A percentile compares a stretch with the other conserved stretches of the same genome.
These are phyloP conservation scores for Papilio xuthus DNA, from an alignment of 1,140 invertebrate species.

Conservation along the genomic window DNA sequence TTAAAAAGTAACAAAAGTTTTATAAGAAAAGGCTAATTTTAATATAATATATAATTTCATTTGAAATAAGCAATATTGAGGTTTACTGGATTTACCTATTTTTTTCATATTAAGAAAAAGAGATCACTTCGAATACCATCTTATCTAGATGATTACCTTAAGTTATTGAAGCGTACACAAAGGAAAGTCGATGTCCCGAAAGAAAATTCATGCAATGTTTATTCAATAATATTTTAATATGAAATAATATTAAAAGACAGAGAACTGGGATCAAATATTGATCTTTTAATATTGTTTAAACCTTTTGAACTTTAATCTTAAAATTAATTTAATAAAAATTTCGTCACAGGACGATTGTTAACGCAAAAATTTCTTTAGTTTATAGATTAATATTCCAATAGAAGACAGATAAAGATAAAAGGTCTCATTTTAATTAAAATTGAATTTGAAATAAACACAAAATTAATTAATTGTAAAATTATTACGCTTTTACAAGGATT, in stretches of 20 bases:
- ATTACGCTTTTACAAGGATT: background rate
- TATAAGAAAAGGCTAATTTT: too few species aligned
- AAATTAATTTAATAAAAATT: background rate
- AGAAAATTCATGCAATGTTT: slow-evolving; percentile 11
- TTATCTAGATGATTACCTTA: slow-evolving; percentile 17
- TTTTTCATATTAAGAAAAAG: slow-evolving; percentile 4
- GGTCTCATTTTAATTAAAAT: background rate
- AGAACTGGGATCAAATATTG: background rate
- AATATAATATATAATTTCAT: too few species aligned
- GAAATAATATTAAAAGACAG: background rate
- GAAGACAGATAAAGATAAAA: too few species aligned
- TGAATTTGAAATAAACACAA: background rate
- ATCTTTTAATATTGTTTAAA: background rate
- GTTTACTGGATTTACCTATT: background rate
- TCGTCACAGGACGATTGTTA: too few species aligned
- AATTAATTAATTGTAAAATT: slow-evolving; percentile 2
- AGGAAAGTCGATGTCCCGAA: slow-evolving; percentile 1
- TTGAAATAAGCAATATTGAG: background rate
- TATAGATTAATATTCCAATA: too few species aligned
- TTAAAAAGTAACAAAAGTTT: background rate
- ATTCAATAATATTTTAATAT: slow-evolving; percentile 14
- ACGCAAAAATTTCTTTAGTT: too few species aligned
- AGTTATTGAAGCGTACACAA: slow-evolving; percentile 24
- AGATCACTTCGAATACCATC: slow-evolving; percentile 5
- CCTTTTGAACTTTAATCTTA: background rate